Percentiles rank a stretch among this genome's conserved stretches.
These are phyloP conservation scores for Drosophila yooni DNA, from an alignment of 2,888 invertebrate genomes.

Conservation along the genomic window DNA sequence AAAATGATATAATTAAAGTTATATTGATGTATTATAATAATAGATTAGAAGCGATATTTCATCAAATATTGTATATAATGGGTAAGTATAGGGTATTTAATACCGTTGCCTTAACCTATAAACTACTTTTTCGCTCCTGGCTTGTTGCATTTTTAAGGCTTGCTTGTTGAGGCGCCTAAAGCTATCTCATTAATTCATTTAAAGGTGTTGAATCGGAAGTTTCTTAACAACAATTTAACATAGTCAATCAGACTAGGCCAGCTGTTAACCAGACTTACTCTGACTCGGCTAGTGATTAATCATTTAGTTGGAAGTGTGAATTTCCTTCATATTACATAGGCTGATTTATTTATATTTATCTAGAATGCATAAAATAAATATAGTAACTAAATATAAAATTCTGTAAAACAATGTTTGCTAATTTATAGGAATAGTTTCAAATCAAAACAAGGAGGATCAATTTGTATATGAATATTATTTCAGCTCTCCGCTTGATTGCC, in stretches of 20 bases:
- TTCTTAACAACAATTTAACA: slow-evolving; percentile 5
- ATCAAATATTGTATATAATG: neutral
- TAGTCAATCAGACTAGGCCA: slow-evolving; percentile 7
- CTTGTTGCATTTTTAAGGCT: slow-evolving; percentile 3
- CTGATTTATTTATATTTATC: neutral
- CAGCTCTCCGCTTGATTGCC: neutral
- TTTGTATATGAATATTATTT: neutral
- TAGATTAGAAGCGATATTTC: neutral
- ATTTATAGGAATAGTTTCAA: neutral
- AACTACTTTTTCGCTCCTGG: neutral
- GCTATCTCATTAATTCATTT: slow-evolving; percentile 55
- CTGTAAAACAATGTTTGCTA: neutral
- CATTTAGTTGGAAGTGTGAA: neutral
- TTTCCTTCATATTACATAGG: neutral
- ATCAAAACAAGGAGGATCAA: neutral
- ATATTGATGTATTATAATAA: neutral
- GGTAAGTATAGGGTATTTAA: slow-evolving; percentile 11
- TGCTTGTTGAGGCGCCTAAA: slow-evolving; percentile 27
- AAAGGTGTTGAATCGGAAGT: slow-evolving; percentile 55
- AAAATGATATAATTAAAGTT: neutral
- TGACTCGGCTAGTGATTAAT: neutral
- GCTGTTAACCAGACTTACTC: neutral
- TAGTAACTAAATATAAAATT: neutral
- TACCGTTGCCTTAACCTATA: neutral
- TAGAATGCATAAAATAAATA: neutral